These are phyloP conservation scores for Ectemnius continuus DNA, from an alignment of 2,888 invertebrate genomes.

Conservation along the genomic window DNA sequence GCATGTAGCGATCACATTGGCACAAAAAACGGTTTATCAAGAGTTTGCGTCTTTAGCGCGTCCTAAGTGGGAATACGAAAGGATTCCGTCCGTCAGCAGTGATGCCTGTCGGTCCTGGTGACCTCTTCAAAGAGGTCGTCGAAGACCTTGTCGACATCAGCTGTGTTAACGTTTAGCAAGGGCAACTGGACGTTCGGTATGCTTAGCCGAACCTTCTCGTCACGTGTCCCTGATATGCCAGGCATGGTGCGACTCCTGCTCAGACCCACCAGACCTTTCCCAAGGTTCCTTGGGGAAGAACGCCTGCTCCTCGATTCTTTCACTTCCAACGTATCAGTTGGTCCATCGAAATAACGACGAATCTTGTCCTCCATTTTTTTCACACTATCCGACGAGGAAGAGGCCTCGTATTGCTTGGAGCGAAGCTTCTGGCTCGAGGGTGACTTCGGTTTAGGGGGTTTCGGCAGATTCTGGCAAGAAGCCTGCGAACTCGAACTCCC, in stretches of 20 bases:
- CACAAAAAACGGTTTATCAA: no score
- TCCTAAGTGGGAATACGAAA: not conserved
- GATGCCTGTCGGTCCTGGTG: conserved; percentile 65
- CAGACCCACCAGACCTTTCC: conserved; percentile 78
- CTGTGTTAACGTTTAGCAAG: conserved; percentile 81
- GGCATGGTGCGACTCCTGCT: conserved; percentile 89
- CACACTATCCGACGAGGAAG: conserved; percentile 66
- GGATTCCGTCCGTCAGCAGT: conserved; percentile 48
- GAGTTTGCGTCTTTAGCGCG: no score
- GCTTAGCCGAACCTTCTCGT: conserved; percentile 67
- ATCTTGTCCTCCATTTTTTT: conserved; percentile 75
- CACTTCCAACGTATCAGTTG: conserved; percentile 37
- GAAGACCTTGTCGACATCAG: conserved; percentile 91
- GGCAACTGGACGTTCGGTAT: conserved; percentile 33
- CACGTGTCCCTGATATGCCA: conserved; percentile 79
- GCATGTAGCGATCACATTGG: no score
- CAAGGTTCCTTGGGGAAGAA: conserved; percentile 33
- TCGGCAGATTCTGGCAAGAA: conserved; percentile 55
- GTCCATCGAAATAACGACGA: conserved; percentile 73
- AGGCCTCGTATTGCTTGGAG: conserved; percentile 89
- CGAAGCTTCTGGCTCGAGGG: conserved; percentile 84
- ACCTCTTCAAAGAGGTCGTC: conserved; percentile 87
- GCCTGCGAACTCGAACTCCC: conserved; percentile 57
- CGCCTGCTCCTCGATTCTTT: conserved; percentile 39
- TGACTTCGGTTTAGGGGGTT: conserved; percentile 83